Evolutionary conservation across 2,888 invertebrate species (phyloP), one percentile per base, ranked within the genome.

Genomic region (Microctonus hyperodae): DNA sequence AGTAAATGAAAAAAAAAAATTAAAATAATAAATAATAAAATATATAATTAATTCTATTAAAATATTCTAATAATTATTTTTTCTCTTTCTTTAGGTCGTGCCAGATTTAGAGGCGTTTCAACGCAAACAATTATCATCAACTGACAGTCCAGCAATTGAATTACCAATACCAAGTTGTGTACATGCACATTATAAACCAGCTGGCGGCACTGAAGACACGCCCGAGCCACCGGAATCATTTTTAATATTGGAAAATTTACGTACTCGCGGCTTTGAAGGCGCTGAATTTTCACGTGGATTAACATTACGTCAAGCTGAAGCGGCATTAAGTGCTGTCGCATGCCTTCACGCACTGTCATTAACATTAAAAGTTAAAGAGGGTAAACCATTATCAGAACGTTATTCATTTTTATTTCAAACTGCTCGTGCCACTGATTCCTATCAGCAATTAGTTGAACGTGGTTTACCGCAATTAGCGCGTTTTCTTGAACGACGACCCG

Each of bases 351-450:
- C 92, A 0, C 85, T 92, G 1, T 92, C 92, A 0, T 84, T 93
- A 3, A 89, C 88, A 5, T 83, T 89, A 75, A 89, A 89, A 78
- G 84, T 89, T 11, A 86, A 86, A 74, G 87, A 88, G 31, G 86
- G 84, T 13, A 84, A 85, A 64, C 78, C 84, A 1, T 78, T 89
- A 10, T 85, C 86, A 1, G 87, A 88, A 71, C 85, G 86, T 55
- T 89, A 89, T 74, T 87, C 88, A 16, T 93, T 93, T 79, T 86
- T 93, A 16, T 93, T 93, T 76, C 92, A 92, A 75, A 92, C 92
- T 40, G 90, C 91, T 50, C 87, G 91, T 77, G 93, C 93, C 0
- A 92, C 92, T 0, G 92, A 92, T 73, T 92, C 92, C 4, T 93
- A 93, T 78, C 90, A 93, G 70, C 91, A 92, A 68, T 86, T 93